phyloP scores from a whole-genome alignment of 1,140 invertebrate genomes.

The Leguminivora glycinivorella region DNA sequence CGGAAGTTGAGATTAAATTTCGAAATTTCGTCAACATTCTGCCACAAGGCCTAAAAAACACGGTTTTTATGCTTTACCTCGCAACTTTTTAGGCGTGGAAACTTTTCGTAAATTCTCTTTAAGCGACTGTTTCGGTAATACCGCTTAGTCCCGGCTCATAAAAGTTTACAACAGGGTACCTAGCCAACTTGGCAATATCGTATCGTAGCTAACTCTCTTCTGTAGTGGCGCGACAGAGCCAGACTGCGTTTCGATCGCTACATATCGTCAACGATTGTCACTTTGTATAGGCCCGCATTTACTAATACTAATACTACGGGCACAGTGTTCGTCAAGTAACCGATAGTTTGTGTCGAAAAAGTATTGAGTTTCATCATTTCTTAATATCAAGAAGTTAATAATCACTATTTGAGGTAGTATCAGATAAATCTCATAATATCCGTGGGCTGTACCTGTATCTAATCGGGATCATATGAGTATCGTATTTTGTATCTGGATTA shows the following conservation, averaged over 20 bases:
- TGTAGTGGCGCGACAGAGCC: no score
- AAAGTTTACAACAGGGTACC: neutral
- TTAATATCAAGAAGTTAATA: no score
- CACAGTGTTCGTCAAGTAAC: neutral
- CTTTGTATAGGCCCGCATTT: no score
- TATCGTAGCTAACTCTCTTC: no score
- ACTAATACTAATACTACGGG: neutral
- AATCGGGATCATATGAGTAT: no score
- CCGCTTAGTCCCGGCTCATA: neutral
- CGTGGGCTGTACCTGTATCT: no score
- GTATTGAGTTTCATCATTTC: neutral
- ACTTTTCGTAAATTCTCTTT: neutral
- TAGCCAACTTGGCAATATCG: no score
- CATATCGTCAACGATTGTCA: no score
- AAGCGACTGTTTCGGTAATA: slow-evolving; percentile 4
- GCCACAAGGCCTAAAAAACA: neutral
- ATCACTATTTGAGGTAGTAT: no score
- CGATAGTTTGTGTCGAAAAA: neutral
- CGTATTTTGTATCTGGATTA: no score
- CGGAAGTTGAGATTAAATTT: neutral
- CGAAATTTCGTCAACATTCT: neutral
- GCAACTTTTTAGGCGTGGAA: neutral
- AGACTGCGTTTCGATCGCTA: no score
- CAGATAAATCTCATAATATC: no score
- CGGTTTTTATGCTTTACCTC: neutral